phyloP scores from a whole-genome alignment of 2,888 invertebrate genomes.

The Dynastes grantii region DNA sequence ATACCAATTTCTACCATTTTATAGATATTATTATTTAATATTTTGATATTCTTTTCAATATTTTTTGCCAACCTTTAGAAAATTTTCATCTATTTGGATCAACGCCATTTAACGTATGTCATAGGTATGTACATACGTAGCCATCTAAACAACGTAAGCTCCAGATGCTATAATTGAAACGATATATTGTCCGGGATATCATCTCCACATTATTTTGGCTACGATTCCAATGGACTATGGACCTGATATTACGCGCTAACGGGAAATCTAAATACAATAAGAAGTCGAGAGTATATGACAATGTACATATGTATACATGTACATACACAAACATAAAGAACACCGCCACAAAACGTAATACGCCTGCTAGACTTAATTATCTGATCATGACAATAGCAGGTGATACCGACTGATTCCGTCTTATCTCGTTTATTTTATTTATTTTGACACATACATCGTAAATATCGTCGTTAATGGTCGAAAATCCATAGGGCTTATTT shows the following conservation, averaged over 20 bases:
- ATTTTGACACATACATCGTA: not conserved
- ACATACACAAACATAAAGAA: not conserved
- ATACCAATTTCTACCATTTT: too few species aligned
- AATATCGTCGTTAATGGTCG: not conserved
- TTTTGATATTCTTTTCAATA: too few species aligned
- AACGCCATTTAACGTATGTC: not conserved
- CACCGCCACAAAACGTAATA: not conserved
- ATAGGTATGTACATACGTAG: not conserved
- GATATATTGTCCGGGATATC: constrained; percentile 6
- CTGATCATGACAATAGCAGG: not conserved
- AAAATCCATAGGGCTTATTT: not conserved
- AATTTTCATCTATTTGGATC: not conserved
- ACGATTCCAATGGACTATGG: constrained; percentile 12
- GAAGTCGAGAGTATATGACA: not conserved
- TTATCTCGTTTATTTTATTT: constrained; percentile 2
- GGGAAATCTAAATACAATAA: constrained; percentile 11
- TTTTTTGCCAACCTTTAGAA: not conserved
- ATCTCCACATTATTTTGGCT: not conserved
- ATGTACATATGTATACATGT: not conserved
- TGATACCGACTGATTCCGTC: not conserved
- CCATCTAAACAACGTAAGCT: not conserved
- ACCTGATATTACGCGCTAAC: not conserved
- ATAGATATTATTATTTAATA: too few species aligned
- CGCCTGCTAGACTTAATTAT: not conserved
- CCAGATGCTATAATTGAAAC: constrained; percentile 18